These are phyloP conservation scores for Dichetophora obliterata DNA, from an alignment of 2,888 invertebrate genomes.

Conservation along the genomic window DNA sequence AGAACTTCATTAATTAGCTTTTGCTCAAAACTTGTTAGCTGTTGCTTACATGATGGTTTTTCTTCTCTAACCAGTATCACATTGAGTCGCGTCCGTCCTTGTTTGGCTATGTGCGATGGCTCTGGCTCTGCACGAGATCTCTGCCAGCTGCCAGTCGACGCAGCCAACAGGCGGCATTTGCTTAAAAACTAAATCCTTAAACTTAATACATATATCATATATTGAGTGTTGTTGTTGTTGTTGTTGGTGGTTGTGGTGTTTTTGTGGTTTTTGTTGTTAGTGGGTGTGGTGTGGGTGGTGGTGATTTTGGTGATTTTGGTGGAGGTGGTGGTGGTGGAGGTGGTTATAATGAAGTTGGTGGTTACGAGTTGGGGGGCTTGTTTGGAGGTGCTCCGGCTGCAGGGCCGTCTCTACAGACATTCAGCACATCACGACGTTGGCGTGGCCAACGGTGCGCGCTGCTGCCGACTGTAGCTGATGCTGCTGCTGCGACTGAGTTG, in stretches of 20 bases:
- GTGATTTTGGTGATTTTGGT: slow-evolving; percentile 1
- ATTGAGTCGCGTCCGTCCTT: slow-evolving; percentile 11
- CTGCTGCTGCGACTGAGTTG: slow-evolving; percentile 53
- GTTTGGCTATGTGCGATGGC: not conserved
- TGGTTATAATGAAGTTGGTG: slow-evolving; percentile 12
- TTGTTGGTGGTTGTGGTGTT: not conserved
- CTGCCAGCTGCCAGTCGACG: slow-evolving; percentile 17
- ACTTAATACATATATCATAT: too few species aligned
- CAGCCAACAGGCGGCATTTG: not conserved
- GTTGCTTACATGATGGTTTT: slow-evolving; percentile 20
- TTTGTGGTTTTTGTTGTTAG: slow-evolving; percentile 24
- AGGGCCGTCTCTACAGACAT: not conserved
- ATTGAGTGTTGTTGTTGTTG: slow-evolving; percentile 23
- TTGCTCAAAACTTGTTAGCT: slow-evolving; percentile 6
- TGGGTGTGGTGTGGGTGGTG: not conserved
- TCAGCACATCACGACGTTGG: slow-evolving; percentile 51
- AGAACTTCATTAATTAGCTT: slow-evolving; percentile 5
- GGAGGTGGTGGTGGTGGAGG: slow-evolving; percentile 5
- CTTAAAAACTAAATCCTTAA: slow-evolving; percentile 11
- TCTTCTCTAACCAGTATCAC: slow-evolving; percentile 38
- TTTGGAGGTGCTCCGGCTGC: slow-evolving; percentile 14
- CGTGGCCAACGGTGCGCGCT: slow-evolving; percentile 58
- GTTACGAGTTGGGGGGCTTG: slow-evolving; percentile 24
- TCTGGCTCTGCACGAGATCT: slow-evolving; percentile 15
- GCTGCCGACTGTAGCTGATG: slow-evolving; percentile 44